Conservation (phyloP, 2,113 vertebrate species). For the Perognathus longimembris region DNA sequence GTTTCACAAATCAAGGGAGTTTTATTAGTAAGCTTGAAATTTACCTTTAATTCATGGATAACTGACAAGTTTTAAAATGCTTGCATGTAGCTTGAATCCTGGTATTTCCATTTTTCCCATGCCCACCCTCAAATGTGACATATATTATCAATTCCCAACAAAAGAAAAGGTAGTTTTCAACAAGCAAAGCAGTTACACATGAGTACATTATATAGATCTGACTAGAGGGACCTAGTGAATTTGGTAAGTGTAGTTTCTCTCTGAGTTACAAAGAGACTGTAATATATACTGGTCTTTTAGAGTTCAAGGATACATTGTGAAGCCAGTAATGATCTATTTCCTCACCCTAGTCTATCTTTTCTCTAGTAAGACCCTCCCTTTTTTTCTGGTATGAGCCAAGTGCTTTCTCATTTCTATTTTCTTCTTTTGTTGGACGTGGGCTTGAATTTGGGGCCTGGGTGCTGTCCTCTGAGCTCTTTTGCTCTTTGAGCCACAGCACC, state of each 20-base stretch:
- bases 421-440: too few species aligned
- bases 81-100: neutral
- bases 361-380: neutral
- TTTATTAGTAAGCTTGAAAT: conserved; percentile 27
- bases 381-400: neutral
- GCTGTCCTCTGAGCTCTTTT: too few species aligned
- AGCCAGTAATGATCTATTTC: neutral
- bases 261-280: neutral
- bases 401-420: neutral
- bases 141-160: neutral
- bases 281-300: neutral
- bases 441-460: too few species aligned
- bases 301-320: neutral
- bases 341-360: neutral
- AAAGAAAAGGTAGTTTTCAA: neutral
- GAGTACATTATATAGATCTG: neutral
- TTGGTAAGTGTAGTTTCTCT: neutral
- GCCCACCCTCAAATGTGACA: neutral
- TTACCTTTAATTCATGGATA: conserved; percentile 24
- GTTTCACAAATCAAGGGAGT: neutral
- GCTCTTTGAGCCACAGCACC: too few species aligned
- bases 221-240: neutral
- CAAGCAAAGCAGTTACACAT: neutral
- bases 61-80: neutral
- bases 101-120: accelerated